phyloP scores from a whole-genome alignment of 35 echinoderm and acorn worm species.

The Chiridota heheva region DNA sequence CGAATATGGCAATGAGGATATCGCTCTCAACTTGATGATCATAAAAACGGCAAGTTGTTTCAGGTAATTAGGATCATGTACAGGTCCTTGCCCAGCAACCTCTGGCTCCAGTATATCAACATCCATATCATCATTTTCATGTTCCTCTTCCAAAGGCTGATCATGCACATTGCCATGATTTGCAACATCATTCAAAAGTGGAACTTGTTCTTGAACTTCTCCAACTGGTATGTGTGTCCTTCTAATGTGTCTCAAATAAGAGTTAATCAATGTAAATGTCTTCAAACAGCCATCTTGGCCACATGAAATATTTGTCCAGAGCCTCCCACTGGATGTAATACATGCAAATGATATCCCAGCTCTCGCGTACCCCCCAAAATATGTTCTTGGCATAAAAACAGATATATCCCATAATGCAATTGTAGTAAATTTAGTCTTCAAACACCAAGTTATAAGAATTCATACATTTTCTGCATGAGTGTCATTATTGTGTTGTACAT shows the following conservation, averaged over 20 bases:
- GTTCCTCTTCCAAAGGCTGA: constrained; percentile 9
- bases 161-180: not conserved
- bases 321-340: not conserved
- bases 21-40: constrained; percentile 40
- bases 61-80: constrained; percentile 1
- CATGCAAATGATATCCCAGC: constrained; percentile 33
- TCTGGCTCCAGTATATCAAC: constrained; percentile 33
- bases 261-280: constrained; percentile 51
- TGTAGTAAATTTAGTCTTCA: too few relatives aligned
- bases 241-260: constrained; percentile 42
- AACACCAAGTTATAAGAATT: too few relatives aligned
- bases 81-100: not conserved
- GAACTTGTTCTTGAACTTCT: not conserved
- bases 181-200: not conserved
- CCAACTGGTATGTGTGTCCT: not conserved
- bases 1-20: constrained; percentile 30
- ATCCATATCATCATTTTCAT: constrained; percentile 26
- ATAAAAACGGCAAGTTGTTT: constrained; percentile 38
- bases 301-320: constrained; percentile 28
- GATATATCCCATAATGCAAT: not conserved
- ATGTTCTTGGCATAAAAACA: constrained; percentile 2
- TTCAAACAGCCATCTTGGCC: constrained; percentile 46
- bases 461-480: too few relatives aligned
- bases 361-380: constrained; percentile 3
- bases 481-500: too few relatives aligned